Percentiles rank a stretch among this genome's conserved stretches.
Evolutionary conservation across 2,113 vertebrate genomes (phyloP).

Genomic region (Megaceryle maxima): DNA sequence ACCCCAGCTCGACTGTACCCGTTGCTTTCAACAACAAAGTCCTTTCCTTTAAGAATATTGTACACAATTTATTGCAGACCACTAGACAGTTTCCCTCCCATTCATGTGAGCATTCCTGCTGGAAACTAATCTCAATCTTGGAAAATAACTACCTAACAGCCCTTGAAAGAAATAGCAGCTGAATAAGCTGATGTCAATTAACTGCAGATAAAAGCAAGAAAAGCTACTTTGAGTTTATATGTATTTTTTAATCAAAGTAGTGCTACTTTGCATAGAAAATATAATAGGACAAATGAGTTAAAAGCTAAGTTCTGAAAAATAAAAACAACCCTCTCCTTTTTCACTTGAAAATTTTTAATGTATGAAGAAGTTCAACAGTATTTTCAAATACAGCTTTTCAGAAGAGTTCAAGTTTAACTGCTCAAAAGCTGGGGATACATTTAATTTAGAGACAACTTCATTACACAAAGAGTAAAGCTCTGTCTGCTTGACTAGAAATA

Average conservation of each 20-base stretch:
- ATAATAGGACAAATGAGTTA: not conserved
- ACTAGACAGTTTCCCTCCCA: not conserved
- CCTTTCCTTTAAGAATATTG: not conserved
- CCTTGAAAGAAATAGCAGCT: not conserved
- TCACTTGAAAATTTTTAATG: not conserved
- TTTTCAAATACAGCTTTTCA: not conserved
- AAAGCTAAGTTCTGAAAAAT: not conserved
- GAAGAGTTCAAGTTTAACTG: not conserved
- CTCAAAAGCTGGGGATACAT: not conserved
- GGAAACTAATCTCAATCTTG: not conserved
- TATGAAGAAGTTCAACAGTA: not conserved
- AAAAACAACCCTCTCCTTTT: not conserved
- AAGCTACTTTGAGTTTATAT: not conserved
- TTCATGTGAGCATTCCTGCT: not conserved
- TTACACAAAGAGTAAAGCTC: not conserved
- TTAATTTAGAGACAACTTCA: not conserved
- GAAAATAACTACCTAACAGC: not conserved
- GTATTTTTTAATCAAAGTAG: not conserved
- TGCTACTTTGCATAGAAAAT: not conserved
- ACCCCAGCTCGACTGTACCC: not conserved
- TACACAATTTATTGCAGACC: not conserved
- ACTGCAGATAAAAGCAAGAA: not conserved
- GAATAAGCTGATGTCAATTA: not conserved
- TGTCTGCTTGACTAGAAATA: not conserved
- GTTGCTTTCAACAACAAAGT: not conserved